Conservation (phyloP, 2,888 invertebrate genomes). For the Smittia aterrima region DNA sequence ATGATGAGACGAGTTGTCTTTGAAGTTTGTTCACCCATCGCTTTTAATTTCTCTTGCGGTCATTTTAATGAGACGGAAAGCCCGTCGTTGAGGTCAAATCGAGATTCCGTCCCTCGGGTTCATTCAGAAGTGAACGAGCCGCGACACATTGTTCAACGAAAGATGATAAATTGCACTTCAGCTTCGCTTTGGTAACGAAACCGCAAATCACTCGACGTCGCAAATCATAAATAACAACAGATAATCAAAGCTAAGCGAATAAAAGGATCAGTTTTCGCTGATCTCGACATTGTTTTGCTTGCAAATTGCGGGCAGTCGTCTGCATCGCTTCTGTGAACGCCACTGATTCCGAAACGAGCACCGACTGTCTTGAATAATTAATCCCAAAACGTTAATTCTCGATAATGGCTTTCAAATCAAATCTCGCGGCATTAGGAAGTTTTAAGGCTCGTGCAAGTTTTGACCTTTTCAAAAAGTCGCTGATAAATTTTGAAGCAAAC, state of each 20-base stretch:
- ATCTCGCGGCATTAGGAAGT: background rate
- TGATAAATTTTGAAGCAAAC: background rate
- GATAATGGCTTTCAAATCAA: too few species aligned
- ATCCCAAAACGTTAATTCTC: background rate
- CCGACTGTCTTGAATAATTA: constrained; percentile 1
- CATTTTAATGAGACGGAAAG: background rate
- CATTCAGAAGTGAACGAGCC: background rate
- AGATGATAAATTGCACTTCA: constrained; percentile 20
- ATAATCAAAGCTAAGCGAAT: background rate
- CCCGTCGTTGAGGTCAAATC: background rate
- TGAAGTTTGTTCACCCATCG: constrained; percentile 10
- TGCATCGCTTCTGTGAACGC: too few species aligned
- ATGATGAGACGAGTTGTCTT: background rate
- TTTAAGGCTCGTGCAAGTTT: background rate
- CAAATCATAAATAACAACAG: constrained; percentile 10
- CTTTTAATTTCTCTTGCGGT: constrained; percentile 15
- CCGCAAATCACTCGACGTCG: constrained; percentile 13
- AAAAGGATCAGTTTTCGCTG: background rate
- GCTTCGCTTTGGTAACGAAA: background rate
- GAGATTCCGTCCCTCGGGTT: background rate
- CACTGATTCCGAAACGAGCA: too few species aligned
- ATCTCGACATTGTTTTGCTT: background rate
- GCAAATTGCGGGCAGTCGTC: too few species aligned
- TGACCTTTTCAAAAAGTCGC: background rate
- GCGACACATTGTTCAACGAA: constrained; percentile 8